These are phyloP conservation scores for Antheraea assamensis DNA, from an alignment of 2,888 invertebrate species.

Conservation along the genomic window DNA sequence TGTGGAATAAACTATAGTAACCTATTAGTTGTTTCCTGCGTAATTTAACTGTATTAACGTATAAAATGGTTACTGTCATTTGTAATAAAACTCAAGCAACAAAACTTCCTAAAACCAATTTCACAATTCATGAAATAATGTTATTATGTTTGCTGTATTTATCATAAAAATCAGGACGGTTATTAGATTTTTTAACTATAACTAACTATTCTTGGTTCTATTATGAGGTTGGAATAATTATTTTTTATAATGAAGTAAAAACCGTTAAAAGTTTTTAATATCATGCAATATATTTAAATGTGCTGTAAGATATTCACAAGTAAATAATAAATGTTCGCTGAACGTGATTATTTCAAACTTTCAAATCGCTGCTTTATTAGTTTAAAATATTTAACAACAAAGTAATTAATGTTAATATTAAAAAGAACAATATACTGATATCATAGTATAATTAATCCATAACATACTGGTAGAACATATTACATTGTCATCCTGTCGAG, in stretches of 20 bases:
- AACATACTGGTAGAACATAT: background rate
- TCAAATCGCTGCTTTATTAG: background rate
- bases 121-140: background rate
- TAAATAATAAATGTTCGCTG: background rate
- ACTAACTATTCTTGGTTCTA: too few species aligned
- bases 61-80: background rate
- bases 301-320: background rate
- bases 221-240: background rate
- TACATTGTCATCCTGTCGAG: background rate
- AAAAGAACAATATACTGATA: background rate
- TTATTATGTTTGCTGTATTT: background rate
- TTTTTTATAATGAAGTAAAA: background rate
- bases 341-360: background rate
- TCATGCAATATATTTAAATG: background rate
- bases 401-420: background rate
- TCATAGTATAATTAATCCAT: background rate
- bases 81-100: background rate
- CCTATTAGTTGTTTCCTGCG: background rate
- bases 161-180: too few species aligned
- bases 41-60: background rate
- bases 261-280: background rate
- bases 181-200: too few species aligned
- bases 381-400: background rate
- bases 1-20: background rate
- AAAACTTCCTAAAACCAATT: background rate